phyloP scores from a whole-genome alignment of 2,113 vertebrate genomes.

The Aphelocoma coerulescens region DNA sequence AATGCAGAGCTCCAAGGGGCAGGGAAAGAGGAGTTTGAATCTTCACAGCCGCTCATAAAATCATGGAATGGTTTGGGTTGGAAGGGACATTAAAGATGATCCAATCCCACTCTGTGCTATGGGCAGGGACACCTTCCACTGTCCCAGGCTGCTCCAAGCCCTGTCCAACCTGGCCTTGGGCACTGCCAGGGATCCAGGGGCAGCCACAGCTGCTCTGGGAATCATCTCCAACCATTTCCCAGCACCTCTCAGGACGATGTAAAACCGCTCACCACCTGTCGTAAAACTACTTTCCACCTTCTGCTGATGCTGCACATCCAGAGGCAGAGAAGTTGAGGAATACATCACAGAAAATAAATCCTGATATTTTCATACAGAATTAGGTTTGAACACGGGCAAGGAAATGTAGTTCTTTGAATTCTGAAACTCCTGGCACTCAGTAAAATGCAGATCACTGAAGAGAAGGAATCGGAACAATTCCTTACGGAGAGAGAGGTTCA shows the following conservation, averaged over 20 bases:
- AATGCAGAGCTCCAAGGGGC: rapidly evolving
- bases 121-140: background rate
- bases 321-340: background rate
- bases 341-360: rapidly evolving
- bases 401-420: background rate
- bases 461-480: background rate
- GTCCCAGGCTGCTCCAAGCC: background rate
- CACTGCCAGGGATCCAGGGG: background rate
- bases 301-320: background rate
- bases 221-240: background rate
- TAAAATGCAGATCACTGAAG: background rate
- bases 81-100: rapidly evolving
- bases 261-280: background rate
- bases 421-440: background rate
- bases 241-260: too few species aligned
- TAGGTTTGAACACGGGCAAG: background rate
- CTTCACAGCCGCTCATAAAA: background rate
- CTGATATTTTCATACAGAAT: rapidly evolving
- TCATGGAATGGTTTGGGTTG: background rate
- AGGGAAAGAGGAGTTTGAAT: background rate
- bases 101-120: rapidly evolving
- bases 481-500: background rate
- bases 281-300: background rate
- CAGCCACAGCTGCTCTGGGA: background rate
- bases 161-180: rapidly evolving